Percentiles rank a stretch among this genome's conserved stretches.
phyloP scores from a whole-genome alignment of 1,140 invertebrate genomes.

The Limonius californicus region DNA sequence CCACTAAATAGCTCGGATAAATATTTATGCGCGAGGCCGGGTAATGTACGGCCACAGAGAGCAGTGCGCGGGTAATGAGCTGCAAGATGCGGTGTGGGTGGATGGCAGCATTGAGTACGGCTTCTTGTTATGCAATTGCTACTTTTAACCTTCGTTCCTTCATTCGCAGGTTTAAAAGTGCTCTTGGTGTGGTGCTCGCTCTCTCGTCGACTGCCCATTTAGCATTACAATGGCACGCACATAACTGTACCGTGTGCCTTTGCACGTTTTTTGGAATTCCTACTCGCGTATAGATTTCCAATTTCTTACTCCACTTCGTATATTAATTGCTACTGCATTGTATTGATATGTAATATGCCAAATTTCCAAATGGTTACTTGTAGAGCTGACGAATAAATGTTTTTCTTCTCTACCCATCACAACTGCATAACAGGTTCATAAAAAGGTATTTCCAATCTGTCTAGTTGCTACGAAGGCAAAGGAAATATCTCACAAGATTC shows the following conservation, averaged over 20 bases:
- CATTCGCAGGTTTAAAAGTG: not conserved
- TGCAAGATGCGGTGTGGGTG: conserved; percentile 30
- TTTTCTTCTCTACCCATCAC: no score
- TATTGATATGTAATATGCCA: no score
- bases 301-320: no score
- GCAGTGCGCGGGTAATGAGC: conserved; percentile 27
- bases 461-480: no score
- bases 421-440: no score
- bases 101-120: conserved; percentile 11
- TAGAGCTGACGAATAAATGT: no score
- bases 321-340: no score
- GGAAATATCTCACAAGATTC: no score
- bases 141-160: conserved; percentile 12
- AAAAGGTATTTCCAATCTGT: no score
- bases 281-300: no score
- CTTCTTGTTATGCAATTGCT: conserved; percentile 14
- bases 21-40: conserved; percentile 27
- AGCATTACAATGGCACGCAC: not conserved
- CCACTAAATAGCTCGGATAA: conserved; percentile 28
- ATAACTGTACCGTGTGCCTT: not conserved
- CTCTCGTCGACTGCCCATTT: not conserved
- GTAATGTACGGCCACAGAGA: conserved; percentile 24
- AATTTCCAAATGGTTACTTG: no score
- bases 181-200: not conserved
- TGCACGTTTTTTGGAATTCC: not conserved